phyloP scores from a whole-genome alignment of 2,888 invertebrate genomes.

The Heliconius charithonia region DNA sequence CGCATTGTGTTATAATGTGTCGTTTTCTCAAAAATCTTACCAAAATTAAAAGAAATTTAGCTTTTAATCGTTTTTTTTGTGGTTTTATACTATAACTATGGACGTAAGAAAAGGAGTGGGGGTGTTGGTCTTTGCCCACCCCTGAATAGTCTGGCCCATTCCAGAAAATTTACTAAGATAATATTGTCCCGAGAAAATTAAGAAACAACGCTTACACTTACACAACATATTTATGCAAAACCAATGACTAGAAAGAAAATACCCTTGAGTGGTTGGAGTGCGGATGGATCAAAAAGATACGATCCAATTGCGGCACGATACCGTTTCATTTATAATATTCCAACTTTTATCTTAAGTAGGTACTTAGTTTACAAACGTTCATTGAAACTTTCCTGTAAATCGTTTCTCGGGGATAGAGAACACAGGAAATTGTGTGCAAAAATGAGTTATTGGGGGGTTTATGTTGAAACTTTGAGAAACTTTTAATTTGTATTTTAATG shows the following conservation, averaged over 20 bases:
- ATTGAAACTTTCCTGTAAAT: constrained; percentile 10
- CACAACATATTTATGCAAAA: too few relatives aligned
- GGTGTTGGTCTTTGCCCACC: too few relatives aligned
- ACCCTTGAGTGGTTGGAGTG: background rate
- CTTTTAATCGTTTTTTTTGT: background rate
- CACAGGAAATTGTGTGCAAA: constrained; percentile 10
- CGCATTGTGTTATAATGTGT: background rate
- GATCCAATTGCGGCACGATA: background rate
- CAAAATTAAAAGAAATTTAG: background rate
- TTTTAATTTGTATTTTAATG: background rate
- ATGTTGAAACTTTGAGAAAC: background rate
- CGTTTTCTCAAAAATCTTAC: background rate
- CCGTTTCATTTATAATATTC: constrained; percentile 18
- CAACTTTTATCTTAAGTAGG: constrained; percentile 14
- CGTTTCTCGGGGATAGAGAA: constrained; percentile 3
- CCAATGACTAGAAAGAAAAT: too few relatives aligned
- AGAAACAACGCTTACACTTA: too few relatives aligned
- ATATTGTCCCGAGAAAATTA: too few relatives aligned
- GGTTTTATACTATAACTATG: background rate
- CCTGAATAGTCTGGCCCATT: too few relatives aligned
- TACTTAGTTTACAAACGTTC: constrained; percentile 30
- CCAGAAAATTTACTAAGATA: too few relatives aligned
- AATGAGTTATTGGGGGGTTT: background rate
- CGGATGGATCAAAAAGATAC: background rate
- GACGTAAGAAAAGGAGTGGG: too few relatives aligned